phyloP scores from a whole-genome alignment of 2,888 invertebrate genomes.

The Aleiodes leptofemur region DNA sequence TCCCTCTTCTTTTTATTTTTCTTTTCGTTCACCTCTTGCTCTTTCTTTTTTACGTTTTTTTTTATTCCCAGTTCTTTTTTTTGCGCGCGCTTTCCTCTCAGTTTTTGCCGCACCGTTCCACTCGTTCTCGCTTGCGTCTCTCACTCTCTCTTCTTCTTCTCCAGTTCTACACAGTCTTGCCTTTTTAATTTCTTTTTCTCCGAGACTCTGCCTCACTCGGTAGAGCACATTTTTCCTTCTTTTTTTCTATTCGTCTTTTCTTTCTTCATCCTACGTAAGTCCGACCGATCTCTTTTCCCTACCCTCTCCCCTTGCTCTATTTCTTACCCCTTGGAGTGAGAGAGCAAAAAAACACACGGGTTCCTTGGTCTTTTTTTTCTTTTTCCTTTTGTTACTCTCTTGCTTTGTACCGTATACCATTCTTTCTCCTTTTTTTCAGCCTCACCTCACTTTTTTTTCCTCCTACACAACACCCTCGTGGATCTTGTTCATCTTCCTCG shows the following conservation, averaged over 20 bases:
- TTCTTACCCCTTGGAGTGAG: no score
- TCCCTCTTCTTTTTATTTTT: background rate
- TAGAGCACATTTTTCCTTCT: background rate
- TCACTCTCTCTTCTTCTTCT: background rate
- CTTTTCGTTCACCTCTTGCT: background rate
- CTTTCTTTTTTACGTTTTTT: background rate
- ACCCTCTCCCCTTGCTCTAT: no score
- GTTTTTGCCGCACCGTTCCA: background rate
- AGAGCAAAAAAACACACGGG: no score
- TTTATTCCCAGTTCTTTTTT: no score
- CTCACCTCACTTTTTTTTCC: slow-evolving; percentile 4
- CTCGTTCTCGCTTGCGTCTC: background rate
- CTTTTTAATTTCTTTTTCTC: slow-evolving; percentile 6
- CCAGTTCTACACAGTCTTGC: background rate
- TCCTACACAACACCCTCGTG: background rate
- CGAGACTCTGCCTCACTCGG: background rate
- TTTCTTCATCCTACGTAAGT: no score
- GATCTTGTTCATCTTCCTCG: slow-evolving; percentile 1
- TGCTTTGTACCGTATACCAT: background rate
- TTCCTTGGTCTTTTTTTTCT: background rate
- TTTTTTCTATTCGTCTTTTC: background rate
- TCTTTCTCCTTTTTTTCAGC: background rate
- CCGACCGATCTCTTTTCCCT: no score
- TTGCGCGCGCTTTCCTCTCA: background rate
- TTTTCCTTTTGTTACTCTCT: background rate